Percentiles rank a stretch among this genome's conserved stretches.
Conservation (phyloP, 1,140 invertebrate species). For the Meloidogyne hapla region DNA sequence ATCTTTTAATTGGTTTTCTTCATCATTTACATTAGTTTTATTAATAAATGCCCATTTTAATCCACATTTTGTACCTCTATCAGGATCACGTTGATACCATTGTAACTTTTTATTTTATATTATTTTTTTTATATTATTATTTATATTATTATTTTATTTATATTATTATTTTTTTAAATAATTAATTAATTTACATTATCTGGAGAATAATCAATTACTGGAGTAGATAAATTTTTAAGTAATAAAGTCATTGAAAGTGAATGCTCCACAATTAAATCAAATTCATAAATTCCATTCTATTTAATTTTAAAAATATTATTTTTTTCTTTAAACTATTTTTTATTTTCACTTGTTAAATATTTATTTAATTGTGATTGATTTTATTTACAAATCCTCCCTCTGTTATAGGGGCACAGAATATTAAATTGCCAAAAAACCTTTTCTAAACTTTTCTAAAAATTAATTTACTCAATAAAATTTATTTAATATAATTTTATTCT, state of each 20-base stretch:
- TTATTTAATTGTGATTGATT: too few relatives aligned
- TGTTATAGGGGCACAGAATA: too few relatives aligned
- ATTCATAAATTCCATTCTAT: conserved; percentile 53
- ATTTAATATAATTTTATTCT: too few relatives aligned
- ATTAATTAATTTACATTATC: conserved; percentile 3
- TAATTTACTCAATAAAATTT: too few relatives aligned
- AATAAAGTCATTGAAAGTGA: conserved; percentile 43
- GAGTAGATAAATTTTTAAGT: conserved; percentile 11
- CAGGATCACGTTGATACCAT: neutral
- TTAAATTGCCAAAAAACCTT: too few relatives aligned
- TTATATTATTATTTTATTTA: too few relatives aligned
- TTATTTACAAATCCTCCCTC: too few relatives aligned
- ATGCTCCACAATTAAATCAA: conserved; percentile 41
- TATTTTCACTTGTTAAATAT: too few relatives aligned
- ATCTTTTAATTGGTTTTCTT: neutral
- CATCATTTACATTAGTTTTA: neutral
- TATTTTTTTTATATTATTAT: too few relatives aligned
- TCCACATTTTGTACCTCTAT: conserved; percentile 1
- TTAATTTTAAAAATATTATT: neutral
- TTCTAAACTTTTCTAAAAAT: too few relatives aligned
- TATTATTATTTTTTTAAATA: neutral
- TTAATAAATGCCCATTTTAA: neutral
- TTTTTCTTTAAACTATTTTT: too few relatives aligned
- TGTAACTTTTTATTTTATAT: neutral
- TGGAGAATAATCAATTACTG: conserved; percentile 26